These are phyloP conservation scores for Helicoverpa armigera DNA, from an alignment of 1,140 invertebrate species.

Conservation along the genomic window DNA sequence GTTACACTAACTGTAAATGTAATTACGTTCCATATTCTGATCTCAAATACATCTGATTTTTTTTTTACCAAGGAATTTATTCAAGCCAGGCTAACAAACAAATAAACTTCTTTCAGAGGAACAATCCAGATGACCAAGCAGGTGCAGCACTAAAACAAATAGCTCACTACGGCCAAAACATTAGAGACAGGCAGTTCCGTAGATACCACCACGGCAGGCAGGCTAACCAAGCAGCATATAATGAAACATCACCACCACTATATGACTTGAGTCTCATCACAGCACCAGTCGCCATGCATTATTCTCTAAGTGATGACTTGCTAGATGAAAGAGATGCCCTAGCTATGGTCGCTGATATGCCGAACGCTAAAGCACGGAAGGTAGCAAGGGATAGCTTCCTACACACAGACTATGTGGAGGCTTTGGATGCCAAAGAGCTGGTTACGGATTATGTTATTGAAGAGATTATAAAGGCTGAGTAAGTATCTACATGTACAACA, in stretches of 20 bases:
- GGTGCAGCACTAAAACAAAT: constrained; percentile 73
- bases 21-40: too few relatives aligned
- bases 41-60: too few relatives aligned
- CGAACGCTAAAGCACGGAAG: constrained; percentile 63
- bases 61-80: too few relatives aligned
- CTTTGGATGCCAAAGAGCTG: constrained; percentile 67
- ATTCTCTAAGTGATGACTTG: constrained; percentile 68
- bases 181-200: constrained; percentile 69
- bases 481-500: background rate
- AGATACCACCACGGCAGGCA: constrained; percentile 65
- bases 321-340: constrained; percentile 73
- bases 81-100: background rate
- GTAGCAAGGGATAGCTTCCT: constrained; percentile 66
- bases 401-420: constrained; percentile 68
- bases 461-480: constrained; percentile 45
- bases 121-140: constrained; percentile 47
- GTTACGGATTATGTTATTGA: constrained; percentile 71
- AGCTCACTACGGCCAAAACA: constrained; percentile 77
- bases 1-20: too few relatives aligned
- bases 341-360: constrained; percentile 70
- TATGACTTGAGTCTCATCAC: constrained; percentile 69
- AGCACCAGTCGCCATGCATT: constrained; percentile 71
- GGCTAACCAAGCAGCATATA: constrained; percentile 64
- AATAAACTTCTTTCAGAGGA: constrained; percentile 31
- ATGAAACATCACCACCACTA: constrained; percentile 59